These are phyloP conservation scores for Micrasema minimum DNA, from an alignment of 1,140 invertebrate species.

Conservation along the genomic window DNA sequence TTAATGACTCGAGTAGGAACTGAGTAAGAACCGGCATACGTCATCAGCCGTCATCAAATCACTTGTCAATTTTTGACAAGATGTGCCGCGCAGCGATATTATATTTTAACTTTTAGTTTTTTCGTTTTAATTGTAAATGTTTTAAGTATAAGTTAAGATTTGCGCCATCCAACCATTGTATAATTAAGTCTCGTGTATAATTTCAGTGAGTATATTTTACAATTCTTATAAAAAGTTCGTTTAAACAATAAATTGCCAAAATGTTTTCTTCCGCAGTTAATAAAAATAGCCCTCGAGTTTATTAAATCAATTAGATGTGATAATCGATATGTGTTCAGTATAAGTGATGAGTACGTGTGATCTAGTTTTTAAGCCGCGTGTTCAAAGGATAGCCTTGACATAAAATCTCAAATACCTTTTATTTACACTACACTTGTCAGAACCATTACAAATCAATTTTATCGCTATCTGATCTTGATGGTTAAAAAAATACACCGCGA, in stretches of 20 bases:
- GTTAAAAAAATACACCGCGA: no score
- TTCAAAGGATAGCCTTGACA: not conserved
- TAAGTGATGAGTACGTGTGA: no score
- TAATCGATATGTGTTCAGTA: no score
- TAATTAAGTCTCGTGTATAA: not conserved
- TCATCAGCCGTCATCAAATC: slow-evolving; percentile 5
- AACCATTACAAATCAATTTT: not conserved
- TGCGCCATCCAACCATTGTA: no score
- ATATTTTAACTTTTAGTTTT: slow-evolving; percentile 16
- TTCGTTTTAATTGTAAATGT: not conserved
- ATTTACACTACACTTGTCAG: slow-evolving; percentile 6
- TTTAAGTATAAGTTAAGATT: not conserved
- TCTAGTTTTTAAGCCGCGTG: no score
- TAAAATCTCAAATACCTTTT: not conserved
- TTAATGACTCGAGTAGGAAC: no score
- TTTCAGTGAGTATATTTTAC: slow-evolving; percentile 4
- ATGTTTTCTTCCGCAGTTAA: no score
- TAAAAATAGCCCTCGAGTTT: no score
- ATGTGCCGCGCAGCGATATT: slow-evolving; percentile 25
- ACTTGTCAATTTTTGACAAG: slow-evolving; percentile 40
- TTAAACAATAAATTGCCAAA: no score
- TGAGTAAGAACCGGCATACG: slow-evolving; percentile 1
- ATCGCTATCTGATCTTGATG: not conserved
- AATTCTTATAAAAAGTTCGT: no score
- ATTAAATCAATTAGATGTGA: no score